These are phyloP conservation scores for Gallinago media DNA, from an alignment of 2,113 vertebrate genomes.

Conservation along the genomic window DNA sequence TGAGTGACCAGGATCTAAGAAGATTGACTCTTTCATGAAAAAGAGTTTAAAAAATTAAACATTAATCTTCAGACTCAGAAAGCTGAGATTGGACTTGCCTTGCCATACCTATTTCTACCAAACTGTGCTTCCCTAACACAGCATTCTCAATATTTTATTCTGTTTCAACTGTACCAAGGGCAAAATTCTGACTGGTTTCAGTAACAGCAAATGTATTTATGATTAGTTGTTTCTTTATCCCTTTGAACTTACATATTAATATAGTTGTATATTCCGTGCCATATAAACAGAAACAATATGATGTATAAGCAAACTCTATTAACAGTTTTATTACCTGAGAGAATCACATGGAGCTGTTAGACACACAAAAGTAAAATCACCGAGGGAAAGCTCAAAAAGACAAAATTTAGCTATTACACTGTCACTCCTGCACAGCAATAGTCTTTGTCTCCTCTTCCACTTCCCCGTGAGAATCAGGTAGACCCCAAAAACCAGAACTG, in stretches of 20 bases:
- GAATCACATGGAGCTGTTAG: not conserved
- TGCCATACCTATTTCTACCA: not conserved
- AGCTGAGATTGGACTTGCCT: not conserved
- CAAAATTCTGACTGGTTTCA: not conserved
- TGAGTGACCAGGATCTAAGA: not conserved
- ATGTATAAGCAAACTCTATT: not conserved
- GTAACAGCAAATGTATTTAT: not conserved
- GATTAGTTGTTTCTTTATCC: not conserved
- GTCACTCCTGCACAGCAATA: too few relatives aligned
- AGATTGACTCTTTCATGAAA: not conserved
- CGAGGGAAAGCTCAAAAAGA: not conserved
- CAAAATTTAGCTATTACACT: not conserved
- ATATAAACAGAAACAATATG: not conserved
- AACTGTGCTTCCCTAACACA: not conserved
- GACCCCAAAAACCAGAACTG: not conserved
- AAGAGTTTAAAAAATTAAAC: not conserved
- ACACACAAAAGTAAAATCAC: not conserved
- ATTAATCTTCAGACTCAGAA: not conserved
- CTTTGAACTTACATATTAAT: not conserved
- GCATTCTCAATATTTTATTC: not conserved
- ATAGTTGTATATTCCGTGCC: not conserved
- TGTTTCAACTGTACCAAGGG: not conserved
- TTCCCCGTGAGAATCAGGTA: not conserved
- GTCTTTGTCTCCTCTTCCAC: not conserved
- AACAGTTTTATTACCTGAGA: not conserved